These are phyloP conservation scores for Aphelocoma coerulescens DNA, from an alignment of 2,113 vertebrate species.

Conservation along the genomic window DNA sequence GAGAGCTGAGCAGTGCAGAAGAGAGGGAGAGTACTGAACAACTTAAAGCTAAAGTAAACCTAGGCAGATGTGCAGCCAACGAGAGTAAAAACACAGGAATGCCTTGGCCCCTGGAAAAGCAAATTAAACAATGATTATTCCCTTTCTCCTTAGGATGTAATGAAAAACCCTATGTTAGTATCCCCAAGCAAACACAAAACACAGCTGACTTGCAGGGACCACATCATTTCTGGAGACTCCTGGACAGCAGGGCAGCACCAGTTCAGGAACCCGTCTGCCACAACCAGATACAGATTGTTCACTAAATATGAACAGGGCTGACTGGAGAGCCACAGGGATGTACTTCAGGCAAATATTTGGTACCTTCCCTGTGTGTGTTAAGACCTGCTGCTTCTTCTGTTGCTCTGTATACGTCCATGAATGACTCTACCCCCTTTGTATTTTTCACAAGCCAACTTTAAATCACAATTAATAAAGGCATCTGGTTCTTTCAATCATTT, in stretches of 20 bases:
- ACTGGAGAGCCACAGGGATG: background rate
- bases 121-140: background rate
- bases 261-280: background rate
- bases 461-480: constrained; percentile 5
- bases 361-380: background rate
- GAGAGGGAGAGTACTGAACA: background rate
- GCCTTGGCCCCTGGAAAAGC: background rate
- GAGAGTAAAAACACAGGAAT: background rate
- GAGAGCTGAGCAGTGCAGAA: background rate
- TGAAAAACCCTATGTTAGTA: background rate
- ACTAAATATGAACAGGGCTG: background rate
- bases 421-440: background rate
- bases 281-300: background rate
- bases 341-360: background rate
- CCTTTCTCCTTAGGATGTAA: background rate
- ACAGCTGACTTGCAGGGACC: background rate
- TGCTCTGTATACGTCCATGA: background rate
- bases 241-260: background rate
- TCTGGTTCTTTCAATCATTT: background rate
- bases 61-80: background rate
- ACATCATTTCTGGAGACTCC: background rate
- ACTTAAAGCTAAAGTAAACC: background rate
- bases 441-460: background rate
- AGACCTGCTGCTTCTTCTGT: background rate
- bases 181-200: background rate